Evolutionary conservation across 2,797 vertebrate species (phyloP).

Genomic region (Pangasius krempfi): DNA sequence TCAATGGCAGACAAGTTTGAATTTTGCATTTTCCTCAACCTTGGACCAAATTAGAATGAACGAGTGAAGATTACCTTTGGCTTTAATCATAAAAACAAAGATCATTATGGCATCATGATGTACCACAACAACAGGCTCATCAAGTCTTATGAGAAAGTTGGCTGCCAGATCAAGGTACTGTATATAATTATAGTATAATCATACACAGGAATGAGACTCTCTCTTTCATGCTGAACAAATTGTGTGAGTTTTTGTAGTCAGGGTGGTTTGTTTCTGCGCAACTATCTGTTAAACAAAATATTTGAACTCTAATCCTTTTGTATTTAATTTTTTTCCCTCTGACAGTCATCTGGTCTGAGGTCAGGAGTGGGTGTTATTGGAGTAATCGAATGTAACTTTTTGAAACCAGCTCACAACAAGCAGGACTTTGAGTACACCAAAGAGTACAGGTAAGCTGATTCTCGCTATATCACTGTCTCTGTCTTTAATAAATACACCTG

Average conservation of each 20-base stretch:
- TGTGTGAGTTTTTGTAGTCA: neutral
- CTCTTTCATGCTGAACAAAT: neutral
- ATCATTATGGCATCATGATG: slow-evolving; percentile 82
- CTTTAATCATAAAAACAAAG: slow-evolving; percentile 76
- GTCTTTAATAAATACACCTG: neutral
- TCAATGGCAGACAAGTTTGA: neutral
- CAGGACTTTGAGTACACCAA: slow-evolving; percentile 87
- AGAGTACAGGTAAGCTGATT: slow-evolving; percentile 75
- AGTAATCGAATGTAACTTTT: slow-evolving; percentile 83
- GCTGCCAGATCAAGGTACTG: slow-evolving; percentile 80
- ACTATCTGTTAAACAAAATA: neutral
- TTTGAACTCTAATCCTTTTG: neutral
- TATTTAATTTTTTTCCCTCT: slow-evolving; percentile 15
- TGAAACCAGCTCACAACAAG: slow-evolving; percentile 83
- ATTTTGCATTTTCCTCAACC: slow-evolving; percentile 60
- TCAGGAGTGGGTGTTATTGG: slow-evolving; percentile 81
- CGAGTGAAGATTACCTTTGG: slow-evolving; percentile 84
- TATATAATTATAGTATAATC: neutral
- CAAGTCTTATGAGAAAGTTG: slow-evolving; percentile 83
- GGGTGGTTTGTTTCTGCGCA: neutral
- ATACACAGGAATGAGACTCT: neutral
- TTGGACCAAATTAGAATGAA: slow-evolving; percentile 72
- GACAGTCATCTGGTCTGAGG: slow-evolving; percentile 72
- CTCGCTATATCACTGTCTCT: neutral
- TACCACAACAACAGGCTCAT: slow-evolving; percentile 85